Conservation (phyloP, 2,797 vertebrate species). For the Xenopus petersii region DNA sequence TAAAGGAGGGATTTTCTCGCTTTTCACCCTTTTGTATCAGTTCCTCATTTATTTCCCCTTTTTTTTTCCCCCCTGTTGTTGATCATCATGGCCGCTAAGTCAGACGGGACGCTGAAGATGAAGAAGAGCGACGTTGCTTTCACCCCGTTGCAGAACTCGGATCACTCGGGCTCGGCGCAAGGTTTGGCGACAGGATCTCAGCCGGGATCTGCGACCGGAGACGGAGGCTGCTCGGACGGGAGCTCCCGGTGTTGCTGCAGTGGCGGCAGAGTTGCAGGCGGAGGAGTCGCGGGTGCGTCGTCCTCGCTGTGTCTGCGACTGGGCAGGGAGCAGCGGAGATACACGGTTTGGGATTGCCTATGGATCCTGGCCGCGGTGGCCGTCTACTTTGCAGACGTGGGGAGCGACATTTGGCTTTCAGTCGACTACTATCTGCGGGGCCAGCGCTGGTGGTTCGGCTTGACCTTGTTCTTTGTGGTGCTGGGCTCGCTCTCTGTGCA, state of each 20-base stretch:
- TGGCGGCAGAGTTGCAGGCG: conserved; percentile 67
- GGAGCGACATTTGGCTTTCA: conserved; percentile 93
- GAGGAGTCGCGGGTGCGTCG: conserved; percentile 73
- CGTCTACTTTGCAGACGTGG: conserved; percentile 90
- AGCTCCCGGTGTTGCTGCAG: conserved; percentile 71
- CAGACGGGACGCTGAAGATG: conserved; percentile 92
- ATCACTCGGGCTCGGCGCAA: conserved; percentile 85
- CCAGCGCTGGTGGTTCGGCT: conserved; percentile 95
- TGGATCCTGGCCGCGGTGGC: conserved; percentile 89
- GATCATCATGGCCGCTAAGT: conserved; percentile 91
- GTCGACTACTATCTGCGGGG: conserved; percentile 89
- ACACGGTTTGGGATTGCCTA: conserved; percentile 88
- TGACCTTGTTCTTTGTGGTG: conserved; percentile 93
- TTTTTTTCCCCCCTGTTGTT: neutral
- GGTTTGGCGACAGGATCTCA: conserved; percentile 76
- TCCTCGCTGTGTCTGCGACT: conserved; percentile 79
- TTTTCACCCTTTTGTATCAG: conserved; percentile 19
- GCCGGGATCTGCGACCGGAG: conserved; percentile 70
- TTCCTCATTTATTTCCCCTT: conserved; percentile 4
- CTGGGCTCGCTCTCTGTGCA: conserved; percentile 92
- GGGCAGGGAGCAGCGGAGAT: conserved; percentile 73
- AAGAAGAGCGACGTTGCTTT: conserved; percentile 96
- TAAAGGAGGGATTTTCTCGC: conserved; percentile 55
- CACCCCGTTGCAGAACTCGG: conserved; percentile 94
- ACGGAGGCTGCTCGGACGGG: conserved; percentile 49